Evolutionary conservation across 2,797 vertebrate genomes (phyloP).

Genomic region (Zalophus californianus): DNA sequence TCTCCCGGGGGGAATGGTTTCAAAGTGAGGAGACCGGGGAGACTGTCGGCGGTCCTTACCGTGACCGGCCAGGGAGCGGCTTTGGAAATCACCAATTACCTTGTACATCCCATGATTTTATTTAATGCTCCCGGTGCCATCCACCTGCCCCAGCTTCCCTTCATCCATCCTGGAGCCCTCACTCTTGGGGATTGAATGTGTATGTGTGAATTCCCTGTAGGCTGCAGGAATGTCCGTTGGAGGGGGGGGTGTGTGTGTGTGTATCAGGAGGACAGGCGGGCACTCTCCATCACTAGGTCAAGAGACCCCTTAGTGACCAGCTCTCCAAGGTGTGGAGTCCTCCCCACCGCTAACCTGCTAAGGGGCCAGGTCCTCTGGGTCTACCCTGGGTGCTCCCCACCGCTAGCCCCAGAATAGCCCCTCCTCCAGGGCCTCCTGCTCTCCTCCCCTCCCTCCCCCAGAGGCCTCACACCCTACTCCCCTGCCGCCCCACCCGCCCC

Average conservation of each 20-base stretch:
- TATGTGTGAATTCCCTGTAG: not conserved
- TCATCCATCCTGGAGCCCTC: not conserved
- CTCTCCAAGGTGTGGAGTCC: rapidly evolving
- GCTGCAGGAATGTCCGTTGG: rapidly evolving
- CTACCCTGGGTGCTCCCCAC: not conserved
- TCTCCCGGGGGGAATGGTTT: not conserved
- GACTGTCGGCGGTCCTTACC: too few relatives aligned
- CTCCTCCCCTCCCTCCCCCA: slow-evolving; percentile 1
- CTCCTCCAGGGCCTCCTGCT: not conserved
- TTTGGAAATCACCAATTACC: not conserved
- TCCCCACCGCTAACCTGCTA: not conserved
- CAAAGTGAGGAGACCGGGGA: not conserved
- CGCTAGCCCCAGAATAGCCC: not conserved
- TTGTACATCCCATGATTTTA: not conserved
- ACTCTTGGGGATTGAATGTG: not conserved
- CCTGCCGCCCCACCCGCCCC: slow-evolving; percentile 47
- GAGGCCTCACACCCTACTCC: slow-evolving; percentile 60
- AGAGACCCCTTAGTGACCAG: not conserved
- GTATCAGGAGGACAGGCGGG: not conserved
- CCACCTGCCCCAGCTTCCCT: not conserved
- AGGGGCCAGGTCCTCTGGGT: not conserved
- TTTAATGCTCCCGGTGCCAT: not conserved
- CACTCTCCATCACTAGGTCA: not conserved
- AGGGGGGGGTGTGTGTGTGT: not conserved
- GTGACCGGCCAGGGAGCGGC: not conserved